Evolutionary conservation across 2,797 vertebrate species (phyloP).

Genomic region (Melanotaenia maccullochi): DNA sequence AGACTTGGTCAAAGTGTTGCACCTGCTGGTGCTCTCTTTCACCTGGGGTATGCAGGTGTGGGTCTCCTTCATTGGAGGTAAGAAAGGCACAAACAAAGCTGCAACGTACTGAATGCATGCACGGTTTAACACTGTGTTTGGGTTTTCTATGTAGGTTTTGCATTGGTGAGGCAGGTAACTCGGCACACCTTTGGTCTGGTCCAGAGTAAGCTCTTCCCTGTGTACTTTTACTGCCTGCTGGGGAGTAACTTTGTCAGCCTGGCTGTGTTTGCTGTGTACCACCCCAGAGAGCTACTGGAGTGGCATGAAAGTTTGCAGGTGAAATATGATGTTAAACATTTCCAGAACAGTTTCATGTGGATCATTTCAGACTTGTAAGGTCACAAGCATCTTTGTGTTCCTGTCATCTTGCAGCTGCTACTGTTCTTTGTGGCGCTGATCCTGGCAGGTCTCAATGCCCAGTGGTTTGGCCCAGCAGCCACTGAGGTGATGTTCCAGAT

Average conservation of each 20-base stretch:
- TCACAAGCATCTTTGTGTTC: not conserved
- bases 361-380: not conserved
- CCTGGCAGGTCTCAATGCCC: constrained; percentile 80
- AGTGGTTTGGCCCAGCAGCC: constrained; percentile 84
- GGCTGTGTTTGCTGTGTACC: constrained; percentile 82
- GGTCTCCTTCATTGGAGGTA: constrained; percentile 92
- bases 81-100: not conserved
- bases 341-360: not conserved
- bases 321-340: not conserved
- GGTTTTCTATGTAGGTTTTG: constrained; percentile 80
- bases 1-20: constrained; percentile 82
- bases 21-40: constrained; percentile 87
- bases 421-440: constrained; percentile 82
- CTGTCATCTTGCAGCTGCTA: constrained; percentile 75
- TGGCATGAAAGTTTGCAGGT: constrained; percentile 87
- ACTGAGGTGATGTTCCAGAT: constrained; percentile 83
- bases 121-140: not conserved
- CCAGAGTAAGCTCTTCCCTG: constrained; percentile 90
- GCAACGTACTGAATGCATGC: not conserved
- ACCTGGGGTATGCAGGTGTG: constrained; percentile 92
- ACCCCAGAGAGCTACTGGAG: constrained; percentile 84
- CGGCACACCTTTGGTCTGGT: constrained; percentile 89
- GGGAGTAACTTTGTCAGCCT: constrained; percentile 82
- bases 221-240: constrained; percentile 86
- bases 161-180: constrained; percentile 81